Evolutionary conservation across 2,888 invertebrate genomes (phyloP).

Genomic region (Prenolepis imparis): DNA sequence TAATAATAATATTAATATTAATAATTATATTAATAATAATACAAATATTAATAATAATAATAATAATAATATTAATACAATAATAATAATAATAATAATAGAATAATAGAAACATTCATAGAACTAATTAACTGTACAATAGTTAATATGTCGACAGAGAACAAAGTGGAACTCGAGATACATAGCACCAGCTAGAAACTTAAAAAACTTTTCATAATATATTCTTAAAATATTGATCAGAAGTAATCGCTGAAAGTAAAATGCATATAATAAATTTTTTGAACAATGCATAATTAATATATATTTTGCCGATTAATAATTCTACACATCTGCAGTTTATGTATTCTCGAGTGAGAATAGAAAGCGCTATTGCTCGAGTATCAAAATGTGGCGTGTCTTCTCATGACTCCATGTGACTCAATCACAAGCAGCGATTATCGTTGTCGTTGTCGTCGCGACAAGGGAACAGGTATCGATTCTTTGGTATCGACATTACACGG

Average conservation of each 20-base stretch:
- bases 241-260: slow-evolving; percentile 26
- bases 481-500: slow-evolving; percentile 69
- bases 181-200: slow-evolving; percentile 50
- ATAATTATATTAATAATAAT: slow-evolving; percentile 52
- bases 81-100: slow-evolving; percentile 59
- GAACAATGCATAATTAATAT: slow-evolving; percentile 31
- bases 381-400: slow-evolving; percentile 61
- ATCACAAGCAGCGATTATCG: slow-evolving; percentile 57
- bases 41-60: slow-evolving; percentile 57
- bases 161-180: slow-evolving; percentile 50
- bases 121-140: slow-evolving; percentile 70
- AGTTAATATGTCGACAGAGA: slow-evolving; percentile 45
- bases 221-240: slow-evolving; percentile 45
- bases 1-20: slow-evolving; percentile 64
- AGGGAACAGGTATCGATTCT: slow-evolving; percentile 71
- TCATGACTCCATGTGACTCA: slow-evolving; percentile 36
- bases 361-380: slow-evolving; percentile 58
- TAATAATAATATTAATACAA: slow-evolving; percentile 25
- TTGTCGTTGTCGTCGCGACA: slow-evolving; percentile 56
- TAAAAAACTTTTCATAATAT: background rate
- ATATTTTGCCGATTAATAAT: slow-evolving; percentile 16
- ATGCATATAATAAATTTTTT: slow-evolving; percentile 34
- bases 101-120: slow-evolving; percentile 60
- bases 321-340: slow-evolving; percentile 6
- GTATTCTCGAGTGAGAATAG: slow-evolving; percentile 23